Percentiles rank a stretch among this genome's conserved stretches.
These are phyloP conservation scores for Steinernema feltiae DNA, from an alignment of 1,140 invertebrate species.

Conservation along the genomic window DNA sequence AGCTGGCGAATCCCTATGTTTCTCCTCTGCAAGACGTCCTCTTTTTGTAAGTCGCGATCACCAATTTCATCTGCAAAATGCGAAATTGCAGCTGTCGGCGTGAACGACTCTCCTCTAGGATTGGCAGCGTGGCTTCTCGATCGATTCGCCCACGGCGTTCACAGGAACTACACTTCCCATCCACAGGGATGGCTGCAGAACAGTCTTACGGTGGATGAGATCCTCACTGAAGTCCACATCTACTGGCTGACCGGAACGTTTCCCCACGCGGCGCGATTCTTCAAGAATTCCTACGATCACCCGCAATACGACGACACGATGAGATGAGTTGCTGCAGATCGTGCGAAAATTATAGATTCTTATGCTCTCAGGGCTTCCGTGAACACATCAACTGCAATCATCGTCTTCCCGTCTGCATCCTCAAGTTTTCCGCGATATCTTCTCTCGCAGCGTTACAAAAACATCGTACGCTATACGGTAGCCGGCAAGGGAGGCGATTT, in stretches of 20 bases:
- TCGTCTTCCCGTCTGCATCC: not conserved
- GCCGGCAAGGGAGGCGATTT: not conserved
- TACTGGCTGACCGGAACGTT: conserved; percentile 41
- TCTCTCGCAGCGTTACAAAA: not conserved
- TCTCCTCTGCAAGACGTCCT: not conserved
- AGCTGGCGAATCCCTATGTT: conserved; percentile 31
- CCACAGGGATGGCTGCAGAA: conserved; percentile 32
- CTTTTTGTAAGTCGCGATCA: not conserved
- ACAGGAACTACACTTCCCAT: conserved; percentile 20
- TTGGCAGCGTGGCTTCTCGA: conserved; percentile 23
- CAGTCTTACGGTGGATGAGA: conserved; percentile 38
- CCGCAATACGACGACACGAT: not conserved
- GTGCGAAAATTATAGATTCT: not conserved
- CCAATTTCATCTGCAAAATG: not conserved
- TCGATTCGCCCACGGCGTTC: conserved; percentile 13
- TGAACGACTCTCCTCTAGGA: conserved; percentile 33
- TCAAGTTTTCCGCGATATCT: not conserved
- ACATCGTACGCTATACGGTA: not conserved
- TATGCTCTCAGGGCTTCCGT: not conserved
- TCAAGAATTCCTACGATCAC: not conserved
- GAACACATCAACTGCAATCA: not conserved
- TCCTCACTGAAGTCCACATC: conserved; percentile 41
- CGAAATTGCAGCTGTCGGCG: conserved; percentile 23
- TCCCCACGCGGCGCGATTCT: conserved; percentile 6
- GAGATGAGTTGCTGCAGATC: not conserved